Evolutionary conservation across 1,140 invertebrate species (phyloP).

Genomic region (Melanaphis sacchari): DNA sequence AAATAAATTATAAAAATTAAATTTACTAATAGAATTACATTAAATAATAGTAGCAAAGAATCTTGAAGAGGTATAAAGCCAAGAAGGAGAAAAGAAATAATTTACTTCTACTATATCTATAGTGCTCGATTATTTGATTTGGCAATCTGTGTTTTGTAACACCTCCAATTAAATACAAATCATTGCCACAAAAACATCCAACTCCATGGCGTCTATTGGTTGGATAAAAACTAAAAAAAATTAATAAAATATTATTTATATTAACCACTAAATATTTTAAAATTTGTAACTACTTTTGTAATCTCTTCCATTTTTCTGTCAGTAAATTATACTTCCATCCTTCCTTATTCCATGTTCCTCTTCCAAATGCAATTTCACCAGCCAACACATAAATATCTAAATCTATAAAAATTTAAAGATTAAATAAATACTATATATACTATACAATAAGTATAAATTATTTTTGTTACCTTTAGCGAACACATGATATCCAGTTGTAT

Average conservation of each 20-base stretch:
- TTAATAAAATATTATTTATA: not conserved
- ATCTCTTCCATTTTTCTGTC: not conserved
- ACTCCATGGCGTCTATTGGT: not conserved
- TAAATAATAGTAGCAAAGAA: too few species aligned
- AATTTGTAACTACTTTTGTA: not conserved
- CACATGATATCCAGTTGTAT: conserved; percentile 36
- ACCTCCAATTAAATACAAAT: conserved; percentile 5
- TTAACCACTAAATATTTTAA: not conserved
- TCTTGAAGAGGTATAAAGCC: too few species aligned
- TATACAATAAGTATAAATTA: not conserved
- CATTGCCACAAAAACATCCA: conserved; percentile 24
- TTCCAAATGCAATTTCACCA: conserved; percentile 42
- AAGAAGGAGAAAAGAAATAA: too few species aligned
- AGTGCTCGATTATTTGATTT: conserved; percentile 8
- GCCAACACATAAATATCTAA: conserved; percentile 2
- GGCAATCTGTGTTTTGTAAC: not conserved
- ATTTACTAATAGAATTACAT: not conserved
- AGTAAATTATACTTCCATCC: conserved; percentile 33
- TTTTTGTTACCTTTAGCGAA: not conserved
- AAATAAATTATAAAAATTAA: not conserved
- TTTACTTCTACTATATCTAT: not conserved
- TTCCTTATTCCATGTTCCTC: not conserved
- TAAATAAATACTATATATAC: not conserved
- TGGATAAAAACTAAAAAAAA: not conserved
- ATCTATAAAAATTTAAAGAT: not conserved